These are phyloP conservation scores for Tachysurus vachellii DNA, from an alignment of 2,113 vertebrate genomes.

Conservation along the genomic window DNA sequence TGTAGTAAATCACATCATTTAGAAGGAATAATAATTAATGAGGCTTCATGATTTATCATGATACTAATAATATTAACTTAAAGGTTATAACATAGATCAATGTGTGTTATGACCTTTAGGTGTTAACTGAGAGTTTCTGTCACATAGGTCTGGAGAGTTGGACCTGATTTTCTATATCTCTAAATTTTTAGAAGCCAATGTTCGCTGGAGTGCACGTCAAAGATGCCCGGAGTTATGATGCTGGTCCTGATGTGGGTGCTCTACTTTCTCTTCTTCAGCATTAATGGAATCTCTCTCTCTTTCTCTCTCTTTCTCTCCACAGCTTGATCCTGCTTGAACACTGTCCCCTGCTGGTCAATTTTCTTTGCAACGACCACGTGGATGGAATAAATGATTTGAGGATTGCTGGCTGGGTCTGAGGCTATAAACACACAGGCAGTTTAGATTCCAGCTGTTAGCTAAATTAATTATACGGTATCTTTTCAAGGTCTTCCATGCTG, in stretches of 20 bases:
- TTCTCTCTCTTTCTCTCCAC: conserved; percentile 9
- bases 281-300: conserved; percentile 19
- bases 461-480: background rate
- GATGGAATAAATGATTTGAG: background rate
- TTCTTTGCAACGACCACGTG: conserved; percentile 4
- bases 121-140: background rate
- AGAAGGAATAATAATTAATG: conserved; percentile 9
- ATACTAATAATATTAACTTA: conserved; percentile 5
- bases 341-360: conserved; percentile 75
- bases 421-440: too few species aligned
- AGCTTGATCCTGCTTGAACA: conserved; percentile 71
- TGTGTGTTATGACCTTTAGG: conserved; percentile 7
- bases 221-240: conserved; percentile 68
- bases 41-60: background rate
- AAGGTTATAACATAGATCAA: conserved; percentile 25
- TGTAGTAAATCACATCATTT: conserved; percentile 10
- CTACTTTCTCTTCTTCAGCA: conserved; percentile 34
- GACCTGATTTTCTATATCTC: conserved; percentile 23
- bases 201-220: conserved; percentile 59
- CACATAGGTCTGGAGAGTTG: conserved; percentile 12
- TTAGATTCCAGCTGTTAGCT: conserved; percentile 3
- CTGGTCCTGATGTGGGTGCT: conserved; percentile 60
- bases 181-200: conserved; percentile 62
- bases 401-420: background rate
- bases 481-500: background rate